Percentiles rank a stretch among this genome's conserved stretches.
phyloP scores from a whole-genome alignment of 2,113 vertebrate genomes.

The Columba livia region DNA sequence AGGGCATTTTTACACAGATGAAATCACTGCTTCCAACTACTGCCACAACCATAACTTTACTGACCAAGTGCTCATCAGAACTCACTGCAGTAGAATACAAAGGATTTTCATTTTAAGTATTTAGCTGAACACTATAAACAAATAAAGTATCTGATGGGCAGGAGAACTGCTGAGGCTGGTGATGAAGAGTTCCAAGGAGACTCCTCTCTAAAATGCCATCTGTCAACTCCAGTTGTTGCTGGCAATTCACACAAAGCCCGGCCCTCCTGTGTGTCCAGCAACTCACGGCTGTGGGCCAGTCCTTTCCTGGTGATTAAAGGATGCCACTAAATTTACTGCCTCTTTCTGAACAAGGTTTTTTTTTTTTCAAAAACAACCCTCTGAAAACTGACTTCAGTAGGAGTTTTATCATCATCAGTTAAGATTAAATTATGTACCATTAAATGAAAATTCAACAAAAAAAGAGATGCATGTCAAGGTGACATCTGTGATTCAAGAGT shows the following conservation, averaged over 20 bases:
- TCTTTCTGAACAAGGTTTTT: neutral
- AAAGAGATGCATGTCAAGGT: neutral
- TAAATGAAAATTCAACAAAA: conserved; percentile 5
- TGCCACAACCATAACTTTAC: neutral
- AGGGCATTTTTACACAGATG: neutral
- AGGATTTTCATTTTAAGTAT: neutral
- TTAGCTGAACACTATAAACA: neutral
- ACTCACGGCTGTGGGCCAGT: neutral
- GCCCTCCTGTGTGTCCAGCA: neutral
- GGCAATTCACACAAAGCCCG: neutral
- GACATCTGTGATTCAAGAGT: neutral
- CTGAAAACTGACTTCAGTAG: neutral
- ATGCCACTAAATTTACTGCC: neutral
- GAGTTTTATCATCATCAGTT: neutral
- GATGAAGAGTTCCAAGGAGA: neutral
- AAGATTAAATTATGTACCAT: neutral
- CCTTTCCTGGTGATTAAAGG: neutral
- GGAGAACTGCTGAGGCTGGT: neutral
- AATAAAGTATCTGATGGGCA: neutral
- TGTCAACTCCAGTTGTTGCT: neutral
- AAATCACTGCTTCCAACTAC: neutral
- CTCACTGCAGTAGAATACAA: neutral
- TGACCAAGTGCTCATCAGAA: neutral
- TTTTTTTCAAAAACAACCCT: neutral
- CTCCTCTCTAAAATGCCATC: neutral